Evolutionary conservation across 2,797 vertebrate species (phyloP).

Genomic region (Sitta carolinensis): DNA sequence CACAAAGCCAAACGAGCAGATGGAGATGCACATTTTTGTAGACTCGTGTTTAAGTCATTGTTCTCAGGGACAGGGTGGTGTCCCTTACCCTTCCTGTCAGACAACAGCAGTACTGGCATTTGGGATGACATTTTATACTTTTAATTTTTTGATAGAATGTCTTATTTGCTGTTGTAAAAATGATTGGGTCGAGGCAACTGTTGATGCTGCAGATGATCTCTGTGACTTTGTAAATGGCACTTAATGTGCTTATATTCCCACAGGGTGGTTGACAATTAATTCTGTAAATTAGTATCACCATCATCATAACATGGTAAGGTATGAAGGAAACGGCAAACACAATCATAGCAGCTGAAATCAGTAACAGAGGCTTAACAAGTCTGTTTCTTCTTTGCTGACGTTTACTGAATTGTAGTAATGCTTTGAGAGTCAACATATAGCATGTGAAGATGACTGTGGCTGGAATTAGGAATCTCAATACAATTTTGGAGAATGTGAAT

Average conservation of each 20-base stretch:
- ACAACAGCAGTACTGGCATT: constrained; percentile 10
- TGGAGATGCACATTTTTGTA: not conserved
- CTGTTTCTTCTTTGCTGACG: constrained; percentile 40
- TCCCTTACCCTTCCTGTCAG: constrained; percentile 1
- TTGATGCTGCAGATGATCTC: constrained; percentile 81
- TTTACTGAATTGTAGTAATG: constrained; percentile 60
- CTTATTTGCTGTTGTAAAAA: constrained; percentile 81
- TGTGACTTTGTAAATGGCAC: constrained; percentile 73
- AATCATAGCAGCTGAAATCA: constrained; percentile 77
- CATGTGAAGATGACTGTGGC: constrained; percentile 73
- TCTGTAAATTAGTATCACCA: constrained; percentile 74
- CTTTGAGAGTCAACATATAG: constrained; percentile 73
- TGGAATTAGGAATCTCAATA: constrained; percentile 77
- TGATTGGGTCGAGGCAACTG: constrained; percentile 81
- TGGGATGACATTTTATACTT: constrained; percentile 25
- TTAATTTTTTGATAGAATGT: constrained; percentile 69
- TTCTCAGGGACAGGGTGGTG: not conserved
- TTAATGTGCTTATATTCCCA: constrained; percentile 62
- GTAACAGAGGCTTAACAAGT: constrained; percentile 71
- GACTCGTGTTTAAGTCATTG: not conserved
- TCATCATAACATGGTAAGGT: constrained; percentile 80
- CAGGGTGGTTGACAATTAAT: constrained; percentile 52
- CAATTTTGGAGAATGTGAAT: constrained; percentile 67
- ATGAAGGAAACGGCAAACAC: constrained; percentile 79
- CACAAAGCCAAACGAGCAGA: not conserved